Base-by-base conservation (phyloP, 2,888 invertebrate genomes). In the Eristalinus sepulchralis region DNA sequence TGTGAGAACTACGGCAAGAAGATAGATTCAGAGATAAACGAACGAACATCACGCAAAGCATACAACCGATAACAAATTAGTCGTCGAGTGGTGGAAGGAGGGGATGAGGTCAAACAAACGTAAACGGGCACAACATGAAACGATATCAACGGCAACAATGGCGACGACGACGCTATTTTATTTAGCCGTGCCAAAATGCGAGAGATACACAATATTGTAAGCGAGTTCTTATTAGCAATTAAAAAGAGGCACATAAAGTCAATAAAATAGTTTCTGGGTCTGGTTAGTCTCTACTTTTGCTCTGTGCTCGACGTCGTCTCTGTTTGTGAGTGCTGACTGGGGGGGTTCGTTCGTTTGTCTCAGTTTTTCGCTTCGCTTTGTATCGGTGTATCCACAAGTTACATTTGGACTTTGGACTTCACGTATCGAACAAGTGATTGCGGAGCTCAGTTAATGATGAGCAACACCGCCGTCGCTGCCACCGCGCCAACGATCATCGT, bases 341-440 rank as follows among this genome's bases (percentile, higher is more conserved):
- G 53, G 33, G n/a, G n/a, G n/a, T n/a, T n/a, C n/a, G n/a, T 24
- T 33, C 1, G 24, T 33, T 47, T 36, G 47, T 66, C 53, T 66
- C 62, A 24, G 60, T 60, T 73, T 79, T 67, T 80, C 63, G 63
- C 10, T 73, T 62, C 47, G 31, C 27, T 59, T 67, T 73, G 11
- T 31, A 17, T 57, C 24, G 62, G 36, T 72, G 77, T 63, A 59
- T 70, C 39, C 63, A 81, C 20, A 64, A 86, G 39, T 60, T 71
- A 66, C 66, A 71, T 68, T 82, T 80, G 86, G 86, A 87, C 84
- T 88, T 83, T 86, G 86, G 70, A 88, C 84, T 88, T 84, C 88
- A 88, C 88, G 88, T 88, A 79, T 82, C 64, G 72, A 88, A 67
- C 82, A 83, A 83, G 84, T 88, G 88, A 88, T 88, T 83, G 47